Evolutionary conservation across 2,888 invertebrate species (phyloP).

Genomic region (Antheraea yamamai): DNA sequence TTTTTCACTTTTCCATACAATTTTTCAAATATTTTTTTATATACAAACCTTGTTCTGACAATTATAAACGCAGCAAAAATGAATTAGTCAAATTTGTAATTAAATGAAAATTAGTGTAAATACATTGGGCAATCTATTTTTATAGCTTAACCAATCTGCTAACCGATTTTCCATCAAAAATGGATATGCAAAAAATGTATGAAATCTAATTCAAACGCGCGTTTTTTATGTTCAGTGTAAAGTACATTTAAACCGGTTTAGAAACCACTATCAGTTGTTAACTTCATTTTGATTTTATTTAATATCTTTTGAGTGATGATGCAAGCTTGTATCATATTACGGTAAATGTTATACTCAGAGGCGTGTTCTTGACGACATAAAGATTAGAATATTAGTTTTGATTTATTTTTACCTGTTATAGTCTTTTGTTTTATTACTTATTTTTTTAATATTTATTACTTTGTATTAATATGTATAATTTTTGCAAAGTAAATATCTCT

Average conservation of each 20-base stretch:
- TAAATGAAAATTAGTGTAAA: no score
- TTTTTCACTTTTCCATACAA: no score
- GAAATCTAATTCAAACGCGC: background rate
- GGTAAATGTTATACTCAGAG: slow-evolving; percentile 1
- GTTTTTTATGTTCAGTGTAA: background rate
- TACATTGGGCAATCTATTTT: no score
- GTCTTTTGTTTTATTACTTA: background rate
- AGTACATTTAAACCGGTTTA: background rate
- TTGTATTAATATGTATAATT: background rate
- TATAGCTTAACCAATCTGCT: background rate
- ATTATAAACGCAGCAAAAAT: no score
- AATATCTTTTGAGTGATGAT: slow-evolving; percentile 13
- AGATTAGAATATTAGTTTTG: background rate
- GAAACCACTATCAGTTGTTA: slow-evolving; percentile 4
- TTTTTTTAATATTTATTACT: background rate
- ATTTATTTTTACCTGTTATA: background rate
- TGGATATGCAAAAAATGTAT: background rate
- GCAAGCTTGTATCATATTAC: slow-evolving; percentile 10
- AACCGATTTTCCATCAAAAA: background rate
- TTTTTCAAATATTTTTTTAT: no score
- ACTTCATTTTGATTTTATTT: slow-evolving; percentile 15
- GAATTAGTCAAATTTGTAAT: no score
- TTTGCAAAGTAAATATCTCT: background rate
- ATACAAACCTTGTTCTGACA: no score
- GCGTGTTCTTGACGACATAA: slow-evolving; percentile 14